A percentile compares a stretch with the other conserved stretches of the same genome.
Evolutionary conservation across 64 coral and sea anemone genomes (phyloP).

Genomic region (Pocillopora damicornis): DNA sequence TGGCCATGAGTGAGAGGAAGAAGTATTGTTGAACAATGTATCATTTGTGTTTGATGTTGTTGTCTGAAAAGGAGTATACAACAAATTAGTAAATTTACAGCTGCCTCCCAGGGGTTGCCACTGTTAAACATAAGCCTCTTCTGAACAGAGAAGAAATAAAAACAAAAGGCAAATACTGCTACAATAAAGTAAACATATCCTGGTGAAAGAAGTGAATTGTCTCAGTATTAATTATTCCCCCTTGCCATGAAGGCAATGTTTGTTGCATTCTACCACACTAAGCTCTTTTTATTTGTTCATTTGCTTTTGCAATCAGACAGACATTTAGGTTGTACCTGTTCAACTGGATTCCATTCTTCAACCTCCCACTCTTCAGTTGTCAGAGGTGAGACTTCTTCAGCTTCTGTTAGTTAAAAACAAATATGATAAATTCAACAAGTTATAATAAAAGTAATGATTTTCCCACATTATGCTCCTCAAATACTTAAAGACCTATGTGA

Average conservation of each 20-base stretch:
- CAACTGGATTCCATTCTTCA: conserved; percentile 56
- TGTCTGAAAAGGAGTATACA: conserved; percentile 6
- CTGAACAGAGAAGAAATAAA: too few species aligned
- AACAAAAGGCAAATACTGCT: too few species aligned
- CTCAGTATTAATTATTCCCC: too few species aligned
- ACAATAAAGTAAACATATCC: too few species aligned
- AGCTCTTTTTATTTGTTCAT: not conserved
- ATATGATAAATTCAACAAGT: not conserved
- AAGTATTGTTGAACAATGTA: conserved; percentile 27
- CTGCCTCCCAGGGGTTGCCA: not conserved
- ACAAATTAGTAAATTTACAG: not conserved
- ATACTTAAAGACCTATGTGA: not conserved
- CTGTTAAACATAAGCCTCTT: too few species aligned
- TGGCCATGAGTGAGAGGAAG: conserved; percentile 16
- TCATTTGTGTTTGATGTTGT: conserved; percentile 24
- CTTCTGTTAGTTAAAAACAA: not conserved
- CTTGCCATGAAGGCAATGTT: too few species aligned
- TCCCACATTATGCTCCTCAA: not conserved
- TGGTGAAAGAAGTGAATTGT: too few species aligned
- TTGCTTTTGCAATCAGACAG: too few species aligned
- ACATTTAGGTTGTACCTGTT: conserved; percentile 16
- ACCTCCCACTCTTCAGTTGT: conserved; percentile 71
- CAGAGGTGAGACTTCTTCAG: conserved; percentile 6
- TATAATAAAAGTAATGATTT: not conserved
- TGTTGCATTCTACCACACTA: not conserved